These are phyloP conservation scores for Mesochorus sp. DNA, from an alignment of 2,888 invertebrate species.

Conservation along the genomic window DNA sequence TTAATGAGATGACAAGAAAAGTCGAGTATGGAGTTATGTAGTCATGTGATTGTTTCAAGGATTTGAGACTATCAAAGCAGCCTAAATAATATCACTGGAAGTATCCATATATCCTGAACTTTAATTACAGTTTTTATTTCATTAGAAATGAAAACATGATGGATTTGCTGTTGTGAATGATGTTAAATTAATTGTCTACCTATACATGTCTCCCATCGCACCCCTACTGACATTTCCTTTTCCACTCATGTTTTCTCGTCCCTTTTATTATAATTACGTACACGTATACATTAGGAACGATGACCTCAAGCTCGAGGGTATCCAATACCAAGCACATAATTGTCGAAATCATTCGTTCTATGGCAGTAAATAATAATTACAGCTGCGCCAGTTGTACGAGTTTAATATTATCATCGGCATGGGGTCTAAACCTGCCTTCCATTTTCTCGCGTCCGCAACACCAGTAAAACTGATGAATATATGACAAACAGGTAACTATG, in stretches of 20 bases:
- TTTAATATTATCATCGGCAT: slow-evolving; percentile 52
- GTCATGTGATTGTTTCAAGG: no score
- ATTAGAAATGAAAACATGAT: not conserved
- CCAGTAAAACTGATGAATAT: slow-evolving; percentile 7
- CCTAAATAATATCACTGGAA: no score
- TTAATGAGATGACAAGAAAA: no score
- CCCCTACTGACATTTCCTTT: slow-evolving; percentile 7
- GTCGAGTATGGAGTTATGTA: no score
- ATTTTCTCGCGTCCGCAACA: not conserved
- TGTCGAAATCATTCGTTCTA: slow-evolving; percentile 30
- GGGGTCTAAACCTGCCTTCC: slow-evolving; percentile 20
- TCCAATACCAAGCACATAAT: slow-evolving; percentile 16
- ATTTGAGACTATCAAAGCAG: no score
- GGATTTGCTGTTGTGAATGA: slow-evolving; percentile 47
- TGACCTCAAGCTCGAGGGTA: slow-evolving; percentile 1
- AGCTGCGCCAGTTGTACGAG: slow-evolving; percentile 36
- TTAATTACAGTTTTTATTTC: not conserved
- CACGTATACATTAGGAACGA: slow-evolving; percentile 3
- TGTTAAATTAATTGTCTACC: slow-evolving; percentile 60
- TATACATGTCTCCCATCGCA: slow-evolving; percentile 36
- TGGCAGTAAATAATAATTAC: slow-evolving; percentile 54
- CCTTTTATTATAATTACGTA: slow-evolving; percentile 23
- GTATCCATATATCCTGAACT: not conserved
- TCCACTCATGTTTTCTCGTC: not conserved
- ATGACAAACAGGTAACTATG: not conserved